Conservation (phyloP, 2,797 vertebrate species). For the Tragopan temminckii region DNA sequence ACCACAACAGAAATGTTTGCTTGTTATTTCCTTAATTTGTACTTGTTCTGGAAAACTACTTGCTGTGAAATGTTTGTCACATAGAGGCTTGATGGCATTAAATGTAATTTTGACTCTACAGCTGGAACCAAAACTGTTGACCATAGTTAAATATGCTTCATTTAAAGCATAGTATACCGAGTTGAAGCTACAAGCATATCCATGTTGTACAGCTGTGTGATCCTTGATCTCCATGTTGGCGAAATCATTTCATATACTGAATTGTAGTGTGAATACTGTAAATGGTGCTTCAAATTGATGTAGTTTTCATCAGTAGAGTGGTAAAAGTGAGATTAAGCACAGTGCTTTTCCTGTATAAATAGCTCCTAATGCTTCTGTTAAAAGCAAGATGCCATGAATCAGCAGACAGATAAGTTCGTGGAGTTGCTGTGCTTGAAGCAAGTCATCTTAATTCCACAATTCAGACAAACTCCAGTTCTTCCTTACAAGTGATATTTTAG, state of each 20-base stretch:
- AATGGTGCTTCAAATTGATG: not conserved
- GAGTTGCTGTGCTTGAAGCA: not conserved
- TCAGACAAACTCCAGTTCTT: slow-evolving; percentile 25
- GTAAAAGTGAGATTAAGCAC: slow-evolving; percentile 14
- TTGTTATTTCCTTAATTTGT: not conserved
- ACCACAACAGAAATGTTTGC: not conserved
- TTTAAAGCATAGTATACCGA: not conserved
- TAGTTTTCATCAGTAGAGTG: not conserved
- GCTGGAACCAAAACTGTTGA: not conserved
- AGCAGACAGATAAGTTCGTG: not conserved
- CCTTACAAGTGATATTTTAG: slow-evolving; percentile 28
- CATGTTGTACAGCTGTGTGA: not conserved
- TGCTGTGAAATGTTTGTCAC: not conserved
- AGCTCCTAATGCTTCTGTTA: not conserved
- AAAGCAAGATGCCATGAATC: not conserved
- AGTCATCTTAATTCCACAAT: slow-evolving; percentile 23
- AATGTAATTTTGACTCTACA: not conserved
- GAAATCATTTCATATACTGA: slow-evolving; percentile 6
- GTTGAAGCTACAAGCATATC: not conserved
- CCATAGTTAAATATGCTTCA: not conserved
- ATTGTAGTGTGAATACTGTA: not conserved
- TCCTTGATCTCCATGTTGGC: not conserved
- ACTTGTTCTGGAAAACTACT: not conserved
- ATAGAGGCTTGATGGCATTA: not conserved
- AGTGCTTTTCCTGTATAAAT: not conserved